A percentile compares a stretch with the other conserved stretches of the same genome.
Conservation (phyloP, 2,797 vertebrate species). For the Chelonia mydas region DNA sequence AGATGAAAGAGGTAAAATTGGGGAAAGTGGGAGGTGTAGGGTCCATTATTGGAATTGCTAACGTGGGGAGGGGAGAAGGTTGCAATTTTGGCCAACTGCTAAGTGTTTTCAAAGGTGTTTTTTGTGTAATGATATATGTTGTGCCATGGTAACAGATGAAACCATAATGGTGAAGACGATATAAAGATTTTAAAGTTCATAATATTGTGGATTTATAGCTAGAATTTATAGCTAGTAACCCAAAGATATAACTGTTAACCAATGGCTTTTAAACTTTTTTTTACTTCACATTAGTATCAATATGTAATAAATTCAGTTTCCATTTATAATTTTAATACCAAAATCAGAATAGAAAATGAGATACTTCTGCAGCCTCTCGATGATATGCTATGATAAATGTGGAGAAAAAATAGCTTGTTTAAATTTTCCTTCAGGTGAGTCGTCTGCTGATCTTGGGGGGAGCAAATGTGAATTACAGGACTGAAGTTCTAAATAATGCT, state of each 20-base stretch:
- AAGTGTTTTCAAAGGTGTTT: not conserved
- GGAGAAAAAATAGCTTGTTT: not conserved
- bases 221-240: not conserved
- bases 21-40: not conserved
- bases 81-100: not conserved
- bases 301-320: not conserved
- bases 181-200: not conserved
- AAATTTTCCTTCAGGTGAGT: conserved; percentile 88
- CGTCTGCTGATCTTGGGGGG: conserved; percentile 96
- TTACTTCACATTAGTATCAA: not conserved
- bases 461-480: conserved; percentile 96
- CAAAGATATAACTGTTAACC: not conserved
- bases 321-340: not conserved
- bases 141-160: not conserved
- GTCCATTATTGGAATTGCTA: not conserved
- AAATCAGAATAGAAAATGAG: not conserved
- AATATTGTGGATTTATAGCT: not conserved
- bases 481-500: conserved; percentile 95
- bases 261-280: not conserved
- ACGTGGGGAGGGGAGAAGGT: not conserved
- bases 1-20: not conserved
- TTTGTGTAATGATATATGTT: not conserved
- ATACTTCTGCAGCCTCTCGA: not conserved
- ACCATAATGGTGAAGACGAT: not conserved
- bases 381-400: not conserved